These are phyloP conservation scores for Trachops cirrhosus DNA, from an alignment of 2,797 vertebrate species.

Conservation along the genomic window DNA sequence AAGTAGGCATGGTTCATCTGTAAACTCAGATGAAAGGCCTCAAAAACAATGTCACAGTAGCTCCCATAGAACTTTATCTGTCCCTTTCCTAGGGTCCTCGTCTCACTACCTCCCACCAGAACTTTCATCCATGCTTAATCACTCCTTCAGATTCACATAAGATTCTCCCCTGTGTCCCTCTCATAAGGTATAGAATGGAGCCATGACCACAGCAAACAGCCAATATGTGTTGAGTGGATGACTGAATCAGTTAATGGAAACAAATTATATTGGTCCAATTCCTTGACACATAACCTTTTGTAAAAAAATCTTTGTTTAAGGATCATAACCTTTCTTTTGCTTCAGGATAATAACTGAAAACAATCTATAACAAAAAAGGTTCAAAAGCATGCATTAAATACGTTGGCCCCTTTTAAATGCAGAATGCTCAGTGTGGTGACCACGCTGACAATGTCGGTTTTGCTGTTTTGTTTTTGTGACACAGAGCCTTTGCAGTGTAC, in stretches of 20 bases:
- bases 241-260: neutral
- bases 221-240: neutral
- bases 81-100: neutral
- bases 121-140: neutral
- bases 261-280: neutral
- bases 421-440: neutral
- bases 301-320: neutral
- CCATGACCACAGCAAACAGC: neutral
- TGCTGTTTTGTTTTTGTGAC: slow-evolving; percentile 8
- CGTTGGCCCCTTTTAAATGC: neutral
- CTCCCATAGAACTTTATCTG: neutral
- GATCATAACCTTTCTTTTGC: neutral
- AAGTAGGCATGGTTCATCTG: neutral
- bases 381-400: neutral
- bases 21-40: neutral
- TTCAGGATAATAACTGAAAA: neutral
- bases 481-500: neutral
- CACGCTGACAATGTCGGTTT: neutral
- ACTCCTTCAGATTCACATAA: neutral
- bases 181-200: neutral
- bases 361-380: neutral
- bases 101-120: neutral
- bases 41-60: neutral
- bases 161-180: neutral
- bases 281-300: neutral